Conservation (phyloP, 2,797 vertebrate species). For the Streptopelia turtur region DNA sequence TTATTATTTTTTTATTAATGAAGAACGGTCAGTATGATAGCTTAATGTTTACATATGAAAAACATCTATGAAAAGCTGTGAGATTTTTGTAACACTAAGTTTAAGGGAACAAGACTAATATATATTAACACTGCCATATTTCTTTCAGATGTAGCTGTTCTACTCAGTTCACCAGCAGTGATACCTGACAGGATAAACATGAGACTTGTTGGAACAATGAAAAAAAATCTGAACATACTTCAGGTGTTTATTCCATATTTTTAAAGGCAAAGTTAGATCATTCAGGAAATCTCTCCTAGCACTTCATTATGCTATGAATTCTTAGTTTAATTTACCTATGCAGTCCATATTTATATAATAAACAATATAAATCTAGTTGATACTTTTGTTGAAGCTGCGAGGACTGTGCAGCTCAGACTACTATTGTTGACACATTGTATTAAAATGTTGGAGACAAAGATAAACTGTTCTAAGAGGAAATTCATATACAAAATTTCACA, state of each 20-base stretch:
- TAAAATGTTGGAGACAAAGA: background rate
- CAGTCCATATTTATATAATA: background rate
- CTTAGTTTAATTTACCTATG: background rate
- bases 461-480: background rate
- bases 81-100: background rate
- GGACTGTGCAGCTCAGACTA: background rate
- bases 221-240: background rate
- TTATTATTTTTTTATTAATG: background rate
- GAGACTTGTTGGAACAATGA: background rate
- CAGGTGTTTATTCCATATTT: background rate
- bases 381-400: background rate
- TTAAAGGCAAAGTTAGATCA: background rate
- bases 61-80: background rate
- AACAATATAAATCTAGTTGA: background rate
- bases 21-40: rapidly evolving
- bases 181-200: background rate
- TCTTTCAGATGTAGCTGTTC: background rate
- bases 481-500: background rate
- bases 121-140: background rate
- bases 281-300: background rate
- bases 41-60: background rate
- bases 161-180: background rate
- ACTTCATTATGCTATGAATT: background rate
- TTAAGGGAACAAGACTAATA: background rate
- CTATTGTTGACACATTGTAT: background rate